Evolutionary conservation across 2,113 vertebrate species (phyloP), one percentile per base, ranked within the genome.

Genomic region (Piprites chloris): DNA sequence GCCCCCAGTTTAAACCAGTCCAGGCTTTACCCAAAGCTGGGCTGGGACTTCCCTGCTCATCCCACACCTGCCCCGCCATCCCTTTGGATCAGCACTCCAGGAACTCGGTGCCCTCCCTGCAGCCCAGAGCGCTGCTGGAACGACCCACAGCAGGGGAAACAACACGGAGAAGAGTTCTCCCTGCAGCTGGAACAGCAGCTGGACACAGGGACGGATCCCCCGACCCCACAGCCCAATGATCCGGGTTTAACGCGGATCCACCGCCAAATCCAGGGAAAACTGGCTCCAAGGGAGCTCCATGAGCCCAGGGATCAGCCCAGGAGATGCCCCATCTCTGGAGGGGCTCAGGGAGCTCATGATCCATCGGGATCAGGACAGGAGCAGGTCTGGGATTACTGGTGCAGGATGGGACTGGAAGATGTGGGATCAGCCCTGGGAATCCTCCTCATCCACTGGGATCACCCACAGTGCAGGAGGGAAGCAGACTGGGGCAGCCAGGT

Each of bases 191-290:
- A 76, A 26, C 22, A 5, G 1, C 27, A 11, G 39, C 27, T 11
- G 5, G 32, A 28, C 19, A 20, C 39, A 17, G 30, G 12, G 46
- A 18, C 8, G 50, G 39, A 50, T 4, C 39, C 14, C 33, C 61
- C 2, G 0, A 21, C 37, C 28, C 42, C 1, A 0, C 0, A n/a
- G n/a, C 16, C 30, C 20, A 4, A n/a, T 3, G 2, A 10, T 18
- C 39, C 35, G 4, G 2, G 24, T 19, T 13, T 12, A 1, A 8
- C 10, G 55, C 56, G 4, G 30, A 19, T 2, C 23, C 52, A 24
- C 14, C 18, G 8, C 39, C 11, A 0, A 23, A 7, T 0, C 0
- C 0, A 49, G 3, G 44, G 61, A 18, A 21, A 74, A 44, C 5
- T 3, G 0, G 1, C 39, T 49, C 50, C 7, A 1, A 15, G n/a